Base-by-base conservation (phyloP, 2,797 vertebrate genomes). In the Danio jaintianensis region DNA sequence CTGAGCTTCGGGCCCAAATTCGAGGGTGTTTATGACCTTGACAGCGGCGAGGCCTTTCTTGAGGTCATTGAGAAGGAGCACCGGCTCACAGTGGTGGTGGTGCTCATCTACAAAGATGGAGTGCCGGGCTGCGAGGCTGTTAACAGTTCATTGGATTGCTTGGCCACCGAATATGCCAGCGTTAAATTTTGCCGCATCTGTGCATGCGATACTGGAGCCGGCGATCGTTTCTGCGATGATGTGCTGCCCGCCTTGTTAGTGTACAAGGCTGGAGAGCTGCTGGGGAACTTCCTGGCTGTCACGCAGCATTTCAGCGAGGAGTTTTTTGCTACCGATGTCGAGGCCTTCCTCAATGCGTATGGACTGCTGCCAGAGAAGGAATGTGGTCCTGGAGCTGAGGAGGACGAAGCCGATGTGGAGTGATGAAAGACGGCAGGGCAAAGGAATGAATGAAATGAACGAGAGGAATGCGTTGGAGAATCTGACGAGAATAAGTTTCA, bases 141-240 rank as follows among this genome's bases (percentile, higher is more conserved):
- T 69, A 98, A 97, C 90, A 94, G 80, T 83, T 97, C 96, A 87
- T 87, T 99, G 22, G 90, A 92, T 56, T 97, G 95, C 86, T 93
- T 99, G 87, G 96, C 97, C 0, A 84, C 90, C 0, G 96, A 98
- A 86, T 98, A 98, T 61, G 91, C 96, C 61, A 94, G 91, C 0
- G 96, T 98, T 4, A 99, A 96, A 89, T 99, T 99, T 89, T 99
- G 98, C 94, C 96, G 95, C 91, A 97, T 99, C 83, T 95, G 94
- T 72, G 95, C 97, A 6, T 94, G 94, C 0, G 75, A 94, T 15
- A 97, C 96, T 0, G 98, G 97, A 0, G 97, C 97, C 0, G 90
- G 93, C 0, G 97, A 99, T 55, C 95, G 96, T 75, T 99, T 99
- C 90, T 95, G 96, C 0, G 92, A 92, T 0, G 92, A 96, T 0